Evolutionary conservation across 2,797 vertebrate species (phyloP), one percentile per base, ranked within the genome.

Genomic region (Apogon talboti): DNA sequence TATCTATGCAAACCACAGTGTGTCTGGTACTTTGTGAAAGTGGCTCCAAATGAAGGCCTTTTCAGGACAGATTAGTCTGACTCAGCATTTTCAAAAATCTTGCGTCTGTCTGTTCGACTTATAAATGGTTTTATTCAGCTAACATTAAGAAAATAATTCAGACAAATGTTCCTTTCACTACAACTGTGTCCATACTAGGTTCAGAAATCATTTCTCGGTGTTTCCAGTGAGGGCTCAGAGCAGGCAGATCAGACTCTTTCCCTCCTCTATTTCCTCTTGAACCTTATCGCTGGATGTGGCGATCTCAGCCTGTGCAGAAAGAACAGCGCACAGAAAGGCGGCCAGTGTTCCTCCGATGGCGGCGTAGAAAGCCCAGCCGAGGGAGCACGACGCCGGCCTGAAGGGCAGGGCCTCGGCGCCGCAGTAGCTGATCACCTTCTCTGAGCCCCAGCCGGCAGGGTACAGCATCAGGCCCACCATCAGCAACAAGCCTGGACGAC

Each of bases 261-360:
- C 98, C 87, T 98, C 97, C 90, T 98, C 96, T 2, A 99, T 99
- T 92, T 98, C 98, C 91, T 99, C 98, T 88, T 99, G 97, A 41
- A 99, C 98, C 87, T 98, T 98, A 92, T 99, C 98, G 57, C 97
- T 98, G 89, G 98, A 99, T 0, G 98, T 99, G 82, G 98, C 98
- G 44, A 98, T 98, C 91, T 99, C 98, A 11, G 98, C 98, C 89
- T 99, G 97, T 0, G 98, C 97, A 0, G 97, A 99, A 92, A 99
- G 96, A 84, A 99, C 94, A 0, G 98, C 98, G 28, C 98, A 98
- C 90, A 98, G 65, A 90, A 99, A 99, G 7, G 96, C 97, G 89
- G 98, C 95, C 71, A 95, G 89, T 2, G 97, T 98, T 81, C 96
- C 96, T 3, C 96, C 97, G 3, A 97, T 96, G 21, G 97, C 96